Evolutionary conservation across 2,888 invertebrate species (phyloP), one percentile per base, ranked within the genome.

Genomic region (Hanleya hanleyi): DNA sequence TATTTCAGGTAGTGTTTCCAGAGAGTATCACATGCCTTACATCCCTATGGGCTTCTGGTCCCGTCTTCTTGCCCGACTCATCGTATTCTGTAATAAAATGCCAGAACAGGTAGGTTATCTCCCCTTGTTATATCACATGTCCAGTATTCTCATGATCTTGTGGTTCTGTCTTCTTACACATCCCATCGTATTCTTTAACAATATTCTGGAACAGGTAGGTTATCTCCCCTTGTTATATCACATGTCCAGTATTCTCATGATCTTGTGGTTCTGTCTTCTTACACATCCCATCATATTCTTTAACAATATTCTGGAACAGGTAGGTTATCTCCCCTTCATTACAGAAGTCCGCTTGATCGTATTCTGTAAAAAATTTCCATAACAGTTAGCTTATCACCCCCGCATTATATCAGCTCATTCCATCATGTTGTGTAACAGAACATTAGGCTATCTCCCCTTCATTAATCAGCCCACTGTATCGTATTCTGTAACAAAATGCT

Each of bases 11-110:
- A 81, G 80, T 50, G 84, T 84, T 18, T 70, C 74, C n/a, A 76
- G 89, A 18, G 79, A 81, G 29, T 89, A 88, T 75, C 72, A 75
- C 22, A 83, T 89, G 84, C 84, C 85, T 0, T 84, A 83, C 68
- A 80, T 84, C 26, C 89, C 88, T 4, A 83, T 87, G 64, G 89
- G 89, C n/a, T 81, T 89, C 72, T 87, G 88, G 87, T 83, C 86
- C 6, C 75, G 89, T 32, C 82, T 89, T 2, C 81, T 89, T 37
- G 80, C 87, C 0, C 70, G 87, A 37, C 80, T 88, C 7, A 83
- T 87, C 32, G 84, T 83, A 2, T 81, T 87, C 64, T 79, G 83
- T n/a, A 75, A 81, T 33, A 37, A 37, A 64, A 18, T 64, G 35
- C 15, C 38, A 4, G 35, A 37, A 64, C 32, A 37, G 64, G 36